Evolutionary conservation across 2,888 invertebrate genomes (phyloP).

Genomic region (Andrena hattorfiana): DNA sequence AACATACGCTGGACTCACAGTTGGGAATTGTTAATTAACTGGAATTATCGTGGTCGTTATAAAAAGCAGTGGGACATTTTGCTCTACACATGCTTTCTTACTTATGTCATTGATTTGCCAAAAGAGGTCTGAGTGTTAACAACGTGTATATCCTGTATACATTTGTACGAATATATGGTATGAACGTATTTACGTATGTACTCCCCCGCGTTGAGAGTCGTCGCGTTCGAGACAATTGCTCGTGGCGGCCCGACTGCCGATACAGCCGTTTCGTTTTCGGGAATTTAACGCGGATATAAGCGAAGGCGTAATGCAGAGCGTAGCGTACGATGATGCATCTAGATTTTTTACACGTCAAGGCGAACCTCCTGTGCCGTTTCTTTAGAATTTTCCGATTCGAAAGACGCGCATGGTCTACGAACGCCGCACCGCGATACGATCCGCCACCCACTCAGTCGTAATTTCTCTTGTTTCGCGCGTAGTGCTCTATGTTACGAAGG

Average conservation of each 20-base stretch:
- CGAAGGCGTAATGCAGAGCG: conserved; percentile 50
- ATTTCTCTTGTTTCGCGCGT: conserved; percentile 56
- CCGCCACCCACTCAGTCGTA: conserved; percentile 30
- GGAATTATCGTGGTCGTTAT: background rate
- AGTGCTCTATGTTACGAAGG: conserved; percentile 47
- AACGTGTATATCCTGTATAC: conserved; percentile 1
- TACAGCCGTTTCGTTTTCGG: conserved; percentile 38
- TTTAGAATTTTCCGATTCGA: conserved; percentile 61
- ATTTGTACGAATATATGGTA: background rate
- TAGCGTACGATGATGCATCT: conserved; percentile 76
- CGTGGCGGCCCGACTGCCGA: conserved; percentile 8
- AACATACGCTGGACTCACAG: background rate
- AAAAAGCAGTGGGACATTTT: background rate
- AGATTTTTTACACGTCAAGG: conserved; percentile 82
- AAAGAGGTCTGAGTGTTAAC: background rate
- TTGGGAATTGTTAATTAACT: background rate
- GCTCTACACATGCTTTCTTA: background rate
- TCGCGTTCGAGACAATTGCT: background rate
- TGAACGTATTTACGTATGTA: conserved; percentile 7
- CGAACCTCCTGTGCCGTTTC: conserved; percentile 72
- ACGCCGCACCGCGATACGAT: conserved; percentile 22
- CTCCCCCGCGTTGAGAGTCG: background rate
- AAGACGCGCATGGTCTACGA: conserved; percentile 39
- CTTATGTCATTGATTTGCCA: background rate
- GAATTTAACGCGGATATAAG: conserved; percentile 37